Conservation (phyloP, 2,797 vertebrate genomes). For the Thalassophryne amazonica region DNA sequence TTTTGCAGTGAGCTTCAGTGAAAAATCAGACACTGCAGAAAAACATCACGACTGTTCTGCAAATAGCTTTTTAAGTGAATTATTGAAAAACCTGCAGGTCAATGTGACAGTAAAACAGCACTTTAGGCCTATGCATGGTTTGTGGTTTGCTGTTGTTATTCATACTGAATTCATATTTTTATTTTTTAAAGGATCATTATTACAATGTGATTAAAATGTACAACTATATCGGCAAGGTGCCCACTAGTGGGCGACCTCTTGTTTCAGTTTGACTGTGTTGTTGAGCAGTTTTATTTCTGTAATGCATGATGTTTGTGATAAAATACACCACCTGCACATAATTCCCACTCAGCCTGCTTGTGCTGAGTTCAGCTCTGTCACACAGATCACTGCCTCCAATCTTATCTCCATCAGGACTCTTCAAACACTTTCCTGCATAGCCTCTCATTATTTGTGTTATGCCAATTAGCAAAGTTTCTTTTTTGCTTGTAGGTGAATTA, state of each 20-base stretch:
- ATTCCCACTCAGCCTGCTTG: constrained; percentile 25
- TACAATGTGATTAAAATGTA: neutral
- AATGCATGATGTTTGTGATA: neutral
- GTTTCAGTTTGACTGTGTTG: neutral
- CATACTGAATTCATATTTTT: too few relatives aligned
- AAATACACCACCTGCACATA: too few relatives aligned
- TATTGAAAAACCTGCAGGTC: too few relatives aligned
- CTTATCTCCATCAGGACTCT: constrained; percentile 78
- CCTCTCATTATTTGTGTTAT: constrained; percentile 72
- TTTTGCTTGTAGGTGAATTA: constrained; percentile 72
- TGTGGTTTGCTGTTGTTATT: too few relatives aligned
- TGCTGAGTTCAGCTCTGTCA: constrained; percentile 40
- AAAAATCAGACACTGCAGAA: too few relatives aligned
- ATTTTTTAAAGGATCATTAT: neutral
- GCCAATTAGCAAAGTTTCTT: constrained; percentile 70
- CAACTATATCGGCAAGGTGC: neutral
- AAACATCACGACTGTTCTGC: too few relatives aligned
- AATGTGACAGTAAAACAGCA: too few relatives aligned
- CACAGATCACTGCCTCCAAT: constrained; percentile 68
- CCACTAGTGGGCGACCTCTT: constrained; percentile 48
- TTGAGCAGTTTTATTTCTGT: too few relatives aligned
- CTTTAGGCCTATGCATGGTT: too few relatives aligned
- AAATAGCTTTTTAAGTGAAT: too few relatives aligned
- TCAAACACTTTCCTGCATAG: constrained; percentile 74
- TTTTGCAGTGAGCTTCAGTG: too few relatives aligned